Conservation (phyloP, 2,797 vertebrate genomes). For the Philypnodon macrostomus region DNA sequence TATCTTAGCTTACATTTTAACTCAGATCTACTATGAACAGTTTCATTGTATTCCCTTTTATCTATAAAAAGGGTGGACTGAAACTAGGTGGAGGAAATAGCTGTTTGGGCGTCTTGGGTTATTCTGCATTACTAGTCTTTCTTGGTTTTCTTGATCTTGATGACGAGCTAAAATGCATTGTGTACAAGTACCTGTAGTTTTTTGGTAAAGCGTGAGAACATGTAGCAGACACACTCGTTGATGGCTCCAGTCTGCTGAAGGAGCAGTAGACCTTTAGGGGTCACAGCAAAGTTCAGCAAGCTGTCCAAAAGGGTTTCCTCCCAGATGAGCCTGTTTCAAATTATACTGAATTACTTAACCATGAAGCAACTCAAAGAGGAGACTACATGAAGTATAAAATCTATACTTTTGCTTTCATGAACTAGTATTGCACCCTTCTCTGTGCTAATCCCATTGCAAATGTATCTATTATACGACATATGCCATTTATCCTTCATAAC, state of each 20-base stretch:
- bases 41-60: not conserved
- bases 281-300: constrained; percentile 88
- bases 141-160: too few relatives aligned
- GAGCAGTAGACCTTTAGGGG: constrained; percentile 89
- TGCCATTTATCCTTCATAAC: too few relatives aligned
- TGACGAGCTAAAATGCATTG: not conserved
- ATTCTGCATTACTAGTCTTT: too few relatives aligned
- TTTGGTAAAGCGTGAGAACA: constrained; percentile 87
- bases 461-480: not conserved
- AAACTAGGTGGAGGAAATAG: not conserved
- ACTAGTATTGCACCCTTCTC: not conserved
- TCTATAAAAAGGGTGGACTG: not conserved
- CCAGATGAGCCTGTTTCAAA: constrained; percentile 79
- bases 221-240: constrained; percentile 86
- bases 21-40: not conserved
- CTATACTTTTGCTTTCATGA: too few relatives aligned
- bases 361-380: too few relatives aligned
- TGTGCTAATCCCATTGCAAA: too few relatives aligned
- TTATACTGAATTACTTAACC: too few relatives aligned
- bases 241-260: constrained; percentile 89
- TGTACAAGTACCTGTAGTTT: constrained; percentile 83
- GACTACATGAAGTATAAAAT: not conserved
- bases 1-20: constrained; percentile 7
- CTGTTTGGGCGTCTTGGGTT: too few relatives aligned
- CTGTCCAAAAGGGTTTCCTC: constrained; percentile 92